Percentiles rank a stretch among this genome's conserved stretches.
Conservation (phyloP, 2,113 vertebrate genomes). For the Tragulus kanchil region DNA sequence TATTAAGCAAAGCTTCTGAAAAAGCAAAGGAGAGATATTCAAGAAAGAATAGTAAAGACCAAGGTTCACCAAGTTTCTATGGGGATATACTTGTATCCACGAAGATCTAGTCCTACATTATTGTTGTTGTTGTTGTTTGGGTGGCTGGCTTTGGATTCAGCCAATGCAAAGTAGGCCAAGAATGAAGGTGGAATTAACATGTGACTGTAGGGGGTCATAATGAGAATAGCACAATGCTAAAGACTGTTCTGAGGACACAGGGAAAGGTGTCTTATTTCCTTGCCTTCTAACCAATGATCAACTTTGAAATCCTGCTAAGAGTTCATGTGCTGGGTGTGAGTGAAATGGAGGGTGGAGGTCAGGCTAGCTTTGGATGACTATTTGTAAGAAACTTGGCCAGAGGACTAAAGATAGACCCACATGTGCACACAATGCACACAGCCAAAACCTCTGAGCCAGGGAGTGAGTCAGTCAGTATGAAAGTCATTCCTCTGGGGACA, state of each 20-base stretch:
- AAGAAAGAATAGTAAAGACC: neutral
- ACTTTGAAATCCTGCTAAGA: slow-evolving; percentile 9
- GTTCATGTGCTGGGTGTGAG: neutral
- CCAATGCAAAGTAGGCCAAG: neutral
- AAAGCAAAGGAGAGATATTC: neutral
- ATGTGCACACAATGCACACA: neutral
- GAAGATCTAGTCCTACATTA: neutral
- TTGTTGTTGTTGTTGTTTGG: neutral
- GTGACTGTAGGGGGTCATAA: neutral
- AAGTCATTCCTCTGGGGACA: neutral
- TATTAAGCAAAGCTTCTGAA: neutral
- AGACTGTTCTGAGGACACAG: neutral
- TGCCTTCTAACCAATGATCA: neutral
- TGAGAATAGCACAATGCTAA: neutral
- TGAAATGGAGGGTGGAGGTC: neutral
- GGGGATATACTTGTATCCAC: neutral
- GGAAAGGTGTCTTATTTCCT: neutral
- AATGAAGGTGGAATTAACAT: slow-evolving; percentile 18
- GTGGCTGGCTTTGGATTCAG: neutral
- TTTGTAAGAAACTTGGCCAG: neutral
- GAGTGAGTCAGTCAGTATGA: neutral
- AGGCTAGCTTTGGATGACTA: neutral
- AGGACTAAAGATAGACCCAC: neutral
- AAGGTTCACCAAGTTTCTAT: neutral
- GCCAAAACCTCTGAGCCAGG: neutral